Conservation (phyloP, 2,113 vertebrate species). For the Odocoileus virginianus region DNA sequence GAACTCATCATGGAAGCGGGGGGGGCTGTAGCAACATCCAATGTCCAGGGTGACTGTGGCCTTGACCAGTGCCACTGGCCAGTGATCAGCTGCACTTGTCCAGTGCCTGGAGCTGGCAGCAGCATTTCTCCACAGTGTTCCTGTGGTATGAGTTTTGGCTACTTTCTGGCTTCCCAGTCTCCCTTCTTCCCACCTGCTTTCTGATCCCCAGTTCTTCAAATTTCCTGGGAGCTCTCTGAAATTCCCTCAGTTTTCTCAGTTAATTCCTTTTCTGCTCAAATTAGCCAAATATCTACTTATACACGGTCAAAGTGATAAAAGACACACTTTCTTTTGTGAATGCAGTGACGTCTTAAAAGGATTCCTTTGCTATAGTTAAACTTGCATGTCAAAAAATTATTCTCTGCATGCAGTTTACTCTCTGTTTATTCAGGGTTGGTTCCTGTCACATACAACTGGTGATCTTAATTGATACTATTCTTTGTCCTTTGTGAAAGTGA, state of each 20-base stretch:
- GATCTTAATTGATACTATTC: not conserved
- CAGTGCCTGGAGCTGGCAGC: too few species aligned
- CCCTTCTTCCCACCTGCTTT: not conserved
- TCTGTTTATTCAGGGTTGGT: not conserved
- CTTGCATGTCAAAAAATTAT: not conserved
- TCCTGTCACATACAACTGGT: not conserved
- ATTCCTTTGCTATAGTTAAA: not conserved
- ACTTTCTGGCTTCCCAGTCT: not conserved
- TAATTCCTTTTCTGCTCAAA: not conserved
- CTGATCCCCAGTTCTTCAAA: not conserved
- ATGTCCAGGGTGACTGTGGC: fast-evolving
- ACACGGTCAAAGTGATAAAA: not conserved
- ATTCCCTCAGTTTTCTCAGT: not conserved
- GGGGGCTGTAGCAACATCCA: not conserved
- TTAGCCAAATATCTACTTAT: not conserved
- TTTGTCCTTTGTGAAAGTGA: not conserved
- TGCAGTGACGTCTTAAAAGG: not conserved
- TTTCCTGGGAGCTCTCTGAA: not conserved
- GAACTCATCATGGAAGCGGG: not conserved
- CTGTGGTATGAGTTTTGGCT: not conserved
- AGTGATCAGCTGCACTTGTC: not conserved
- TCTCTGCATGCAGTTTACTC: not conserved
- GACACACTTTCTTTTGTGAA: not conserved
- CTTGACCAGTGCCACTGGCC: not conserved
- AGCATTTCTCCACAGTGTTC: too few species aligned